Conservation (phyloP, 2,797 vertebrate species). For the Podargus strigoides region DNA sequence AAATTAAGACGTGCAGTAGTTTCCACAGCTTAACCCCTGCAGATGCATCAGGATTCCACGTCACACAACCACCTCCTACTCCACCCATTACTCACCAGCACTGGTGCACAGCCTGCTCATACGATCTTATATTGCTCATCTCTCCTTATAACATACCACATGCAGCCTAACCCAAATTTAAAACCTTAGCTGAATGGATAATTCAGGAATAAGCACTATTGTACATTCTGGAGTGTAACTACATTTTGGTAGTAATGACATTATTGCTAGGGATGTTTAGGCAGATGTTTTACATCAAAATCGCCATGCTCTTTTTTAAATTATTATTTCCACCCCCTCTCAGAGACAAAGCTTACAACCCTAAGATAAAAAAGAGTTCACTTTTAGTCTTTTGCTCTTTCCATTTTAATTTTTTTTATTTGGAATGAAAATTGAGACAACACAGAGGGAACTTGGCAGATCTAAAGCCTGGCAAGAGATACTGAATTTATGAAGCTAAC, state of each 20-base stretch:
- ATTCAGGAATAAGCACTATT: neutral
- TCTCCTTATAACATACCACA: neutral
- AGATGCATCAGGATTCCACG: rapidly evolving
- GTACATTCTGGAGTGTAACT: neutral
- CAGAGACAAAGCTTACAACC: neutral
- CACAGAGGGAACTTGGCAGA: constrained; percentile 31
- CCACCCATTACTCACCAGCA: neutral
- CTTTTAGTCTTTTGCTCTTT: neutral
- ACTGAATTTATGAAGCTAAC: constrained; percentile 49
- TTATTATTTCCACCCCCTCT: neutral
- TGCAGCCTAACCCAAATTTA: neutral
- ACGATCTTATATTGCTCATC: neutral
- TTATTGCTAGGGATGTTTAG: neutral
- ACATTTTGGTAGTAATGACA: neutral
- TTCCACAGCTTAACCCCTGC: neutral
- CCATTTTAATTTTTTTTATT: constrained; percentile 9
- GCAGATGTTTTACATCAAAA: neutral
- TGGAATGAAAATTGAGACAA: constrained; percentile 44
- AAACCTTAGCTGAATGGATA: neutral
- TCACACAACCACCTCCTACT: neutral
- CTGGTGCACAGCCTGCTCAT: neutral
- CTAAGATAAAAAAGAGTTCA: neutral
- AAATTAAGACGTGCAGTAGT: neutral
- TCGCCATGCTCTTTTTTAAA: neutral
- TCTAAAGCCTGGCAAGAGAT: constrained; percentile 35